phyloP scores from a whole-genome alignment of 1,140 invertebrate species.

The Bathynomus jamesi region DNA sequence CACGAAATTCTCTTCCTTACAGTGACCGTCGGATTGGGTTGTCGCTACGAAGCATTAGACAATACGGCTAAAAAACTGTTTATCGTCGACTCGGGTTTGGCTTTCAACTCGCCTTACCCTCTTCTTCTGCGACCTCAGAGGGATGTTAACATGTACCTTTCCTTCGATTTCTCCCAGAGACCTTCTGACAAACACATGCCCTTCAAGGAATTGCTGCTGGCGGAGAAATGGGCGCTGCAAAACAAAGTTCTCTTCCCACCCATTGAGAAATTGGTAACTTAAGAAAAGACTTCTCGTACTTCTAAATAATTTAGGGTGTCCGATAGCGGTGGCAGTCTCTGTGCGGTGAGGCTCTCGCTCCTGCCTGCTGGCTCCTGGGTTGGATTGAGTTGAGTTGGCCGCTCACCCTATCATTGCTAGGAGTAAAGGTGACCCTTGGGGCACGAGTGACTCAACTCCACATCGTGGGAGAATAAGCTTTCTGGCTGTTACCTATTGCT shows the following conservation, averaged over 20 bases:
- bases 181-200: constrained; percentile 43
- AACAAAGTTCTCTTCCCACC: constrained; percentile 48
- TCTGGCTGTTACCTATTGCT: too few species aligned
- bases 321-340: too few species aligned
- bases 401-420: too few species aligned
- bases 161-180: constrained; percentile 49
- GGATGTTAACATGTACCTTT: constrained; percentile 46
- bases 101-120: constrained; percentile 49
- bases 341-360: neutral
- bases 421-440: too few species aligned
- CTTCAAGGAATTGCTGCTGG: constrained; percentile 48
- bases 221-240: constrained; percentile 47
- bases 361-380: neutral
- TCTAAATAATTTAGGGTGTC: neutral
- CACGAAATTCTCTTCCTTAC: constrained; percentile 18
- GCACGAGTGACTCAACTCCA: too few species aligned
- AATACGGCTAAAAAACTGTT: constrained; percentile 46
- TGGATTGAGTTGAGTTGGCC: too few species aligned
- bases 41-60: constrained; percentile 38
- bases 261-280: constrained; percentile 43
- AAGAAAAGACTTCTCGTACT: neutral
- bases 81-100: constrained; percentile 49
- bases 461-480: too few species aligned
- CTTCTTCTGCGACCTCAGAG: constrained; percentile 47
- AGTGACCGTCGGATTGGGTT: constrained; percentile 26